Conservation (phyloP, 2,888 invertebrate species). For the Dyspetes luteomarginatus region DNA sequence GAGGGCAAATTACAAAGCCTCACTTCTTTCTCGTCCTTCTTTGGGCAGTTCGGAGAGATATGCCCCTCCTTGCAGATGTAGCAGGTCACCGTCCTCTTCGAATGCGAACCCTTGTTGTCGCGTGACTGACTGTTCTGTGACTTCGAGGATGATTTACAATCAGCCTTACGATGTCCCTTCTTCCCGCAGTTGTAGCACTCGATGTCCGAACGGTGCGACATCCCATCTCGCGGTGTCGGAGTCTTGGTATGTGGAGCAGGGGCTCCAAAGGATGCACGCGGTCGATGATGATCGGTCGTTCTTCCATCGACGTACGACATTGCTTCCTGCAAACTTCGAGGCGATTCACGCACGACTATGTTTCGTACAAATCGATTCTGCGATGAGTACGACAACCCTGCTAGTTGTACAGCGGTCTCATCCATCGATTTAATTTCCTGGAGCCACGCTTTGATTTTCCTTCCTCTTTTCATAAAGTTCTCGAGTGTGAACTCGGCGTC, state of each 20-base stretch:
- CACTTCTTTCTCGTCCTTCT: background rate
- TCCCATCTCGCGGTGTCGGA: background rate
- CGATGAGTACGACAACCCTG: background rate
- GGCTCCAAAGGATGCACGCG: background rate
- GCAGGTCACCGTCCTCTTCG: background rate
- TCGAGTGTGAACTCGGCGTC: slow-evolving; percentile 4
- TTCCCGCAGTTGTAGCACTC: slow-evolving; percentile 19
- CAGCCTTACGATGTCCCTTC: slow-evolving; percentile 25
- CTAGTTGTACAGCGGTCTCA: background rate
- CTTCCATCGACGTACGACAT: slow-evolving; percentile 9
- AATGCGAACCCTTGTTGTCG: background rate
- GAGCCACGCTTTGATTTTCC: background rate
- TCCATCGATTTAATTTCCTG: background rate
- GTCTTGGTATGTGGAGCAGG: slow-evolving; percentile 8
- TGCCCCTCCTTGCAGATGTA: background rate
- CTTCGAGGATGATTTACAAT: slow-evolving; percentile 6
- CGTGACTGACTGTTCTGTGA: slow-evolving; percentile 8
- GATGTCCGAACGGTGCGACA: slow-evolving; percentile 12
- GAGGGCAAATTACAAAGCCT: slow-evolving; percentile 4
- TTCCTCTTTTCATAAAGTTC: slow-evolving; percentile 3
- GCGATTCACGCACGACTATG: background rate
- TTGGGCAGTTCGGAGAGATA: background rate
- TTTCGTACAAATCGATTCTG: background rate
- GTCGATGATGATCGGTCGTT: background rate
- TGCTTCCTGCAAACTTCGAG: background rate